phyloP scores from a whole-genome alignment of 2,797 vertebrate species.

The Alfaro cultratus region DNA sequence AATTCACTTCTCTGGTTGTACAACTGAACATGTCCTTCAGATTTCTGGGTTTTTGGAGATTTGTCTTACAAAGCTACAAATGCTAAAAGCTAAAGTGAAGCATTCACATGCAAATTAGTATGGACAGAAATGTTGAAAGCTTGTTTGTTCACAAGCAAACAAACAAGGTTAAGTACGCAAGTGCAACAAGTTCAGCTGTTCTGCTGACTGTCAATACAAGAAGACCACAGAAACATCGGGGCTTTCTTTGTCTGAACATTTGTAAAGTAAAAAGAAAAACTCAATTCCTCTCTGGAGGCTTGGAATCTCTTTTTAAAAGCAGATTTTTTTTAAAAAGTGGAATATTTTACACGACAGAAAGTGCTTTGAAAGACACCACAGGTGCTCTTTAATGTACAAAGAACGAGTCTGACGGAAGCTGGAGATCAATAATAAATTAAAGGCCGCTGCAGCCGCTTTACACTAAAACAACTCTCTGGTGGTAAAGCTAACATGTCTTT shows the following conservation, averaged over 20 bases:
- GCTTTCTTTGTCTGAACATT: slow-evolving; percentile 32
- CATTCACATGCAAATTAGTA: slow-evolving; percentile 17
- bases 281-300: slow-evolving; percentile 4
- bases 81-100: slow-evolving; percentile 12
- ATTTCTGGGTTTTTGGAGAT: slow-evolving; percentile 1
- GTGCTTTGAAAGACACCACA: slow-evolving; percentile 61
- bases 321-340: slow-evolving; percentile 41
- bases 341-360: slow-evolving; percentile 52
- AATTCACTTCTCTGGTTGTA: not conserved
- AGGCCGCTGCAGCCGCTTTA: slow-evolving; percentile 58
- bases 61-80: not conserved
- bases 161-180: slow-evolving; percentile 32
- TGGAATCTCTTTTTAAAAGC: slow-evolving; percentile 28
- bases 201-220: not conserved
- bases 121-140: not conserved
- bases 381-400: slow-evolving; percentile 56
- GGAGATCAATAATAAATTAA: slow-evolving; percentile 77
- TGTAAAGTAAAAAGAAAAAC: slow-evolving; percentile 31
- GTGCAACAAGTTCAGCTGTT: slow-evolving; percentile 13
- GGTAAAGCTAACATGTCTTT: slow-evolving; percentile 55
- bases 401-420: slow-evolving; percentile 53
- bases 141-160: slow-evolving; percentile 8
- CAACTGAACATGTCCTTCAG: slow-evolving; percentile 10
- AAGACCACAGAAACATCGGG: not conserved
- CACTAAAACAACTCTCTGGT: slow-evolving; percentile 53